Evolutionary conservation across 2,797 vertebrate genomes (phyloP).

Genomic region (Halcyon chelicuti): DNA sequence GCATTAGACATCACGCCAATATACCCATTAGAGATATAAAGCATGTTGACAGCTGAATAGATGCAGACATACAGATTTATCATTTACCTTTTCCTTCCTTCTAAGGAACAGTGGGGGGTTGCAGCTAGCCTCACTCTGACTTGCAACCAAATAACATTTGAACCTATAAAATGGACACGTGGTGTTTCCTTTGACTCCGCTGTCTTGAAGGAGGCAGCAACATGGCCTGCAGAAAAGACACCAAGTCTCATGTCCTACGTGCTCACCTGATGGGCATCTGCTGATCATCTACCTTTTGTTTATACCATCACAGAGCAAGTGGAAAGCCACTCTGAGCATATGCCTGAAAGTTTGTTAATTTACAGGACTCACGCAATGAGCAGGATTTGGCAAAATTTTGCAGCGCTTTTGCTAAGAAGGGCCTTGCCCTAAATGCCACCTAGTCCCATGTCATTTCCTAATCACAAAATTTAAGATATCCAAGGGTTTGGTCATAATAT

Average conservation of each 20-base stretch:
- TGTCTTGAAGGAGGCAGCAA: neutral
- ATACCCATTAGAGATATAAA: neutral
- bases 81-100: neutral
- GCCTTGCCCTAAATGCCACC: neutral
- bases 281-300: neutral
- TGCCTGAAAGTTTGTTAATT: neutral
- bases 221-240: neutral
- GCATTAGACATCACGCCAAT: neutral
- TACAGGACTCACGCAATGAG: neutral
- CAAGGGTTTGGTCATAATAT: neutral
- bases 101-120: neutral
- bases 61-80: neutral
- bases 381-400: neutral
- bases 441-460: neutral
- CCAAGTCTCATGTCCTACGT: rapidly evolving
- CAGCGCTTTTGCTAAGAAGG: neutral
- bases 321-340: neutral
- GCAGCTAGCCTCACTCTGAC: neutral
- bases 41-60: neutral
- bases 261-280: neutral
- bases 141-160: neutral
- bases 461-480: neutral
- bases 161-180: neutral
- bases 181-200: neutral
- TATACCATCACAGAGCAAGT: rapidly evolving